Conservation (phyloP, 1,140 invertebrate species). For the Drosophila subobscura region DNA sequence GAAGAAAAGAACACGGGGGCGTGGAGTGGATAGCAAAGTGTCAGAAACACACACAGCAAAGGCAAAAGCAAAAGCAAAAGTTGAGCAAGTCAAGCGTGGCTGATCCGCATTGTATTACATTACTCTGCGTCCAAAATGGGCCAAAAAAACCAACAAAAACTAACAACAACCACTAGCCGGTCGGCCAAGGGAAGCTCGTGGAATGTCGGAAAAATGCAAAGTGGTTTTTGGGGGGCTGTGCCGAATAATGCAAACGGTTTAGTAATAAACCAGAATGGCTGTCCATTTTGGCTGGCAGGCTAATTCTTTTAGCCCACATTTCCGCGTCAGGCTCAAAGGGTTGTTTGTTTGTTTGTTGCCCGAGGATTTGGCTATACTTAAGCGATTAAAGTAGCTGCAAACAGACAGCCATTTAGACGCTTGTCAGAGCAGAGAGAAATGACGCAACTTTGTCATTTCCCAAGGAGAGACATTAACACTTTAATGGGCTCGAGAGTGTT, state of each 20-base stretch:
- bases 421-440: constrained; percentile 50
- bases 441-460: constrained; percentile 29
- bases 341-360: constrained; percentile 9
- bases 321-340: constrained; percentile 40
- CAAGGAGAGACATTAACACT: constrained; percentile 2
- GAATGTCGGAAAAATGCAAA: constrained; percentile 52
- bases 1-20: too few relatives aligned
- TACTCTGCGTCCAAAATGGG: constrained; percentile 48
- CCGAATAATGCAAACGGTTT: constrained; percentile 54
- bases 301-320: constrained; percentile 50
- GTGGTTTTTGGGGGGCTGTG: constrained; percentile 11
- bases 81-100: constrained; percentile 75
- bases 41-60: constrained; percentile 54
- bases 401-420: constrained; percentile 51
- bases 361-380: constrained; percentile 25
- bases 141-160: constrained; percentile 4
- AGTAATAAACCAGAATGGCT: constrained; percentile 57
- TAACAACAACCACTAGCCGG: too few relatives aligned
- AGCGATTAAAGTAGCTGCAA: constrained; percentile 41
- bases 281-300: constrained; percentile 52
- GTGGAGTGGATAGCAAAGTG: constrained; percentile 58
- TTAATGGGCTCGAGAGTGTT: constrained; percentile 23
- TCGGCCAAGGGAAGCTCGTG: too few relatives aligned
- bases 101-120: constrained; percentile 59
- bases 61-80: constrained; percentile 38